Conservation (phyloP, 2,888 invertebrate species). For the Drosophila infuscata region DNA sequence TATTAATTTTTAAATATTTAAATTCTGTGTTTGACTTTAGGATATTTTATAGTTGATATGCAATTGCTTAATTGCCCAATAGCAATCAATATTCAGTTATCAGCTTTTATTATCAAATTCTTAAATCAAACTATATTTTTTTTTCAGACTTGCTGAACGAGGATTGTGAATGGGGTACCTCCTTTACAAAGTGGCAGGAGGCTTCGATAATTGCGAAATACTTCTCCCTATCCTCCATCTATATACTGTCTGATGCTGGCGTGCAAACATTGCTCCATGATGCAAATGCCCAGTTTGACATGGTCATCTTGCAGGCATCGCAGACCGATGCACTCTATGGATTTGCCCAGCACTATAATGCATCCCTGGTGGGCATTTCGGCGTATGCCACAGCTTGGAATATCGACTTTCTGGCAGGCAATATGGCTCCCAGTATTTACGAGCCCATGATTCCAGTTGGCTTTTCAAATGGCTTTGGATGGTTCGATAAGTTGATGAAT, state of each 20-base stretch:
- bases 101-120: not conserved
- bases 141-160: conserved; percentile 20
- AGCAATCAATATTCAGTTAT: not conserved
- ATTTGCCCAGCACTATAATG: conserved; percentile 70
- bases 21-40: not conserved
- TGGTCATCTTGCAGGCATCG: conserved; percentile 50
- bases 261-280: conserved; percentile 48
- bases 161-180: not conserved
- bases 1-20: not conserved
- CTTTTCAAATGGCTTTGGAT: conserved; percentile 15
- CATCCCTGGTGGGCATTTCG: conserved; percentile 72
- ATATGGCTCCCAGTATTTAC: conserved; percentile 61
- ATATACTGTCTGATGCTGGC: conserved; percentile 35
- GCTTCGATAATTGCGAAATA: conserved; percentile 31
- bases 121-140: not conserved
- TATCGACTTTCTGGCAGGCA: conserved; percentile 65
- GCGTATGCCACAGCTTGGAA: conserved; percentile 51
- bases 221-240: conserved; percentile 39
- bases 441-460: conserved; percentile 56
- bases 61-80: not conserved
- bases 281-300: conserved; percentile 43
- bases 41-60: too few species aligned
- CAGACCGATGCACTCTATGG: conserved; percentile 82
- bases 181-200: conserved; percentile 47
- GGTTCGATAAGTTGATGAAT: conserved; percentile 40